These are phyloP conservation scores for Sthenelais limicola DNA, from an alignment of 2,888 invertebrate species.

Conservation along the genomic window DNA sequence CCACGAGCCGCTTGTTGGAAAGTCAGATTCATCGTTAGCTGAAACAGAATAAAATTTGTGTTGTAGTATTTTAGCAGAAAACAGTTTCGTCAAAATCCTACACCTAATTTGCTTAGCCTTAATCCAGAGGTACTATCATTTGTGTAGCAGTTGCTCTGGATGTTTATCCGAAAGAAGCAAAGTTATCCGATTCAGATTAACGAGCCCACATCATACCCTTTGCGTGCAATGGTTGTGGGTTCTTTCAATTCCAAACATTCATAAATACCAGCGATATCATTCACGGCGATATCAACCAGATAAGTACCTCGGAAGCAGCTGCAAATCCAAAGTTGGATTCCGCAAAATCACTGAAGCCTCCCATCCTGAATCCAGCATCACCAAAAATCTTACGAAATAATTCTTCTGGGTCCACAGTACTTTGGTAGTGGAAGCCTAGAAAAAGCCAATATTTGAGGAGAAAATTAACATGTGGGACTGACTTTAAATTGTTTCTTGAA, in stretches of 20 bases:
- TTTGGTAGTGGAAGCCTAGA: slow-evolving; percentile 75
- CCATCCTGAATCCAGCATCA: slow-evolving; percentile 76
- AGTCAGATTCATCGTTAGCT: slow-evolving; percentile 89
- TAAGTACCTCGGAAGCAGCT: slow-evolving; percentile 86
- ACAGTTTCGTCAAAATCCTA: no score
- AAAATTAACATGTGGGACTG: no score
- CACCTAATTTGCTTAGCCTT: not conserved
- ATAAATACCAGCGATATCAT: no score
- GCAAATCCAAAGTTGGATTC: slow-evolving; percentile 93
- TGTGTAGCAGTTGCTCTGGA: no score
- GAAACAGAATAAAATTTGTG: slow-evolving; percentile 32
- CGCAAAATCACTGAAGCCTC: slow-evolving; percentile 86
- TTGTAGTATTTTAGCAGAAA: not conserved
- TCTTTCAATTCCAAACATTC: no score
- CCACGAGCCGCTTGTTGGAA: slow-evolving; percentile 97
- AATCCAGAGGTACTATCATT: not conserved
- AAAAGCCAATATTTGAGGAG: no score
- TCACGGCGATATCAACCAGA: no score
- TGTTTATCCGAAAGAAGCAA: no score
- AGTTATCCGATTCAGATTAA: no score
- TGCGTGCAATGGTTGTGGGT: no score
- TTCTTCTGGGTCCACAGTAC: slow-evolving; percentile 91
- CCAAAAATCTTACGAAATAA: slow-evolving; percentile 94
- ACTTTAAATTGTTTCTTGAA: no score
- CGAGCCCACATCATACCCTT: no score